Evolutionary conservation across 2,888 invertebrate genomes (phyloP), one percentile per base, ranked within the genome.

Genomic region (Limnephilus auricula): DNA sequence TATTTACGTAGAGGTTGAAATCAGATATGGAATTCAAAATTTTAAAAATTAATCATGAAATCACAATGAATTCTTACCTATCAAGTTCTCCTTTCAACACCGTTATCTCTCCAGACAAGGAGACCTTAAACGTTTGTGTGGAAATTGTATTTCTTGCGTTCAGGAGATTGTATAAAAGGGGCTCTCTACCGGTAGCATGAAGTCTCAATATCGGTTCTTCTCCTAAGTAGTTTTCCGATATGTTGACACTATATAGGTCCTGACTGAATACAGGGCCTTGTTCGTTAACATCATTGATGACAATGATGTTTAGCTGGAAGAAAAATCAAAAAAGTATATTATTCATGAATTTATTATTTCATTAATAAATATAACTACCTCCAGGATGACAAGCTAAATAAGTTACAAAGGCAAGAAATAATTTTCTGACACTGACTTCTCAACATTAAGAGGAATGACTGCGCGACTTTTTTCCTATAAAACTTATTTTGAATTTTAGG

Each of bases 201-300:
- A 98, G 94, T 93, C 96, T 96, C 91, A 98, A 94, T 86, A 98
- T 96, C 93, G 96, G 96, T 84, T 97, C 97, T 89, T 97, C 98
- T 34, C 93, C 94, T 30, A 94, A 94, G 40, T 97, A 97, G 93
- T 97, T 97, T 95, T 99, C 99, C 0, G 98, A 97, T 93, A 98
- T 97, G 94, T 98, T 97, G 31, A 98, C 97, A 90, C 95, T 95
- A 95, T 99, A 99, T 40, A 96, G 94, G 80, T 95, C 95, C 94
- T 97, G 97, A 0, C 97, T 96, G 95, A 99, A 99, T 94, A 97
- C 96, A 13, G 99, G 99, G 86, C 98, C 96, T 94, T 98, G 98
- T 95, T 99, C 99, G 95, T 99, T 98, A 90, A 97, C 97, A 95
- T 99, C 98, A 94, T 96, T 96, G 92, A 98, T 97, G 50, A 99